These are phyloP conservation scores for Megaceryle maxima DNA, from an alignment of 2,113 vertebrate genomes.

Conservation along the genomic window DNA sequence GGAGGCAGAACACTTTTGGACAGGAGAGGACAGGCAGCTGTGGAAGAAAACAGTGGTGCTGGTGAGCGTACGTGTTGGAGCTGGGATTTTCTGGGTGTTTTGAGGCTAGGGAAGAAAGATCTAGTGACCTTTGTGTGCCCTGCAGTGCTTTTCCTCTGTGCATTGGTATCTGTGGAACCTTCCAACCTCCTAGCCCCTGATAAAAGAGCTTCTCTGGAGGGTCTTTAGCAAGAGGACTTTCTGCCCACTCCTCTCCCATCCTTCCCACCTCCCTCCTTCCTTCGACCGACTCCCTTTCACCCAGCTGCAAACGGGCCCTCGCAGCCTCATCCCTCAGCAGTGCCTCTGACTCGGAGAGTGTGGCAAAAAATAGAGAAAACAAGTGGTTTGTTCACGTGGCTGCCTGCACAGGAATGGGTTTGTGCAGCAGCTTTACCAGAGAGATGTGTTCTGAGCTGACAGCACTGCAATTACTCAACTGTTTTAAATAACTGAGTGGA, in stretches of 20 bases:
- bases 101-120: background rate
- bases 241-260: background rate
- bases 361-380: background rate
- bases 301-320: background rate
- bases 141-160: background rate
- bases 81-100: background rate
- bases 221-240: background rate
- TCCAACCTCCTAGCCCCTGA: background rate
- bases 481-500: slow-evolving; percentile 66
- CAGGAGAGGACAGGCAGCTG: background rate
- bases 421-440: slow-evolving; percentile 41
- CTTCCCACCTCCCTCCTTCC: background rate
- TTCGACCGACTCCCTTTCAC: background rate
- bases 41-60: background rate
- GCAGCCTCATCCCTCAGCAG: background rate
- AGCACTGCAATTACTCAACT: slow-evolving; percentile 53
- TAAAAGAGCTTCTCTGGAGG: background rate
- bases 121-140: background rate
- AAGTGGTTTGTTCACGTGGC: background rate
- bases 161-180: background rate
- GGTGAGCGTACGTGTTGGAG: background rate
- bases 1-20: background rate
- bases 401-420: background rate
- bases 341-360: background rate
- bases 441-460: slow-evolving; percentile 50